These are phyloP conservation scores for Spatulosminthurus flaviceps DNA, from an alignment of 2,888 invertebrate species.

Conservation along the genomic window DNA sequence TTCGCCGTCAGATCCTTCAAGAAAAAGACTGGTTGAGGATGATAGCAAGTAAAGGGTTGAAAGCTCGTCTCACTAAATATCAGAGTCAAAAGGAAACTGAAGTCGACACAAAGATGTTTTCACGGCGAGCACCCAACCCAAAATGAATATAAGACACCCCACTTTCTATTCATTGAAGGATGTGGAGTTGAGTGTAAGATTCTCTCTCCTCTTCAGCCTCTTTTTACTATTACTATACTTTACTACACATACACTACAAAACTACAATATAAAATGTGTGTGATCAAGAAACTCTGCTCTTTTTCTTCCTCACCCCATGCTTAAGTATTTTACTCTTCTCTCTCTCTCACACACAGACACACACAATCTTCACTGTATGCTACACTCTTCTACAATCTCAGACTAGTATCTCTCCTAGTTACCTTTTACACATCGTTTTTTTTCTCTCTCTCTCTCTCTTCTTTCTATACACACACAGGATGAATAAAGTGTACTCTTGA, in stretches of 20 bases:
- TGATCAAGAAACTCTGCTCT: slow-evolving; percentile 32
- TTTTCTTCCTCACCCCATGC: slow-evolving; percentile 16
- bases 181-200: slow-evolving; percentile 18
- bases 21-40: neutral
- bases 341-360: neutral
- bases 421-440: slow-evolving; percentile 14
- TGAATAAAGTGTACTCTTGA: neutral
- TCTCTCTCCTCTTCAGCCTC: neutral
- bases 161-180: slow-evolving; percentile 57
- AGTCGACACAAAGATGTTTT: slow-evolving; percentile 49
- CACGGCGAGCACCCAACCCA: slow-evolving; percentile 63
- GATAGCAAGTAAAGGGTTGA: neutral
- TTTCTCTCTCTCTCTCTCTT: too few species aligned
- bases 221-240: too few species aligned
- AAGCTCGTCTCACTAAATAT: neutral
- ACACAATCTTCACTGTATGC: neutral
- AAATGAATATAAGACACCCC: slow-evolving; percentile 62
- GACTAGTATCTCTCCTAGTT: slow-evolving; percentile 11
- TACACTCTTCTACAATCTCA: neutral
- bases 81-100: slow-evolving; percentile 26
- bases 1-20: slow-evolving; percentile 7
- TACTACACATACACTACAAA: too few species aligned
- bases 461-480: too few species aligned
- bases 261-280: neutral
- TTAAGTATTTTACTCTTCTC: neutral